phyloP scores from a whole-genome alignment of 1,140 invertebrate species.

The Phymorhynchus buccinoides region DNA sequence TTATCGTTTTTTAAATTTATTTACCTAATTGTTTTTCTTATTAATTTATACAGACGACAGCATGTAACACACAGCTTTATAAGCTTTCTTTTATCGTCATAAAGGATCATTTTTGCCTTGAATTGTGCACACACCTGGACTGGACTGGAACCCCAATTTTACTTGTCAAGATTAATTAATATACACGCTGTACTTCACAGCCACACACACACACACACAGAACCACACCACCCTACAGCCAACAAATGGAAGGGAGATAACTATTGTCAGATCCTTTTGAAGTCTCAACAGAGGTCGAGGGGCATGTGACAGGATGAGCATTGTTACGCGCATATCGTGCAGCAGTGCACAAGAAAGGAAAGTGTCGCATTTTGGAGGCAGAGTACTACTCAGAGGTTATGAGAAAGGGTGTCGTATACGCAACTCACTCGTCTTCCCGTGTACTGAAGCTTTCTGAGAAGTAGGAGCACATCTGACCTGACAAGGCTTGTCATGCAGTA shows the following conservation, averaged over 20 bases:
- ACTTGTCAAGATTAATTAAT: too few species aligned
- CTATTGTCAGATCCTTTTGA: not conserved
- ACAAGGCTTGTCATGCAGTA: conserved; percentile 6
- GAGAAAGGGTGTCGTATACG: conserved; percentile 24
- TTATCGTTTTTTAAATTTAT: too few species aligned
- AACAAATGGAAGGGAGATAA: not conserved
- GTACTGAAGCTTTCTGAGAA: not conserved
- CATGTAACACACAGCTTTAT: too few species aligned
- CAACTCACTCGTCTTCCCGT: conserved; percentile 34
- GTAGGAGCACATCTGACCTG: not conserved
- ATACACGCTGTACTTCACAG: not conserved
- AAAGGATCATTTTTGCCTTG: too few species aligned
- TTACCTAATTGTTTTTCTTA: too few species aligned
- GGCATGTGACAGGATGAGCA: conserved; percentile 30
- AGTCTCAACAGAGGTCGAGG: not conserved
- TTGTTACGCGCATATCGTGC: conserved; percentile 26
- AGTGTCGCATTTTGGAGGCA: conserved; percentile 37
- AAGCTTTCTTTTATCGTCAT: too few species aligned
- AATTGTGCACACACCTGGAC: not conserved
- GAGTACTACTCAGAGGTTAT: not conserved
- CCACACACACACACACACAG: not conserved
- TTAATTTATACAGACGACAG: too few species aligned
- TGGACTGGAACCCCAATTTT: too few species aligned
- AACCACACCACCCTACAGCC: too few species aligned
- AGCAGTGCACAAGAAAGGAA: conserved; percentile 1